Evolutionary conservation across 2,888 invertebrate species (phyloP).

Genomic region (Cosmopolites sordidus): DNA sequence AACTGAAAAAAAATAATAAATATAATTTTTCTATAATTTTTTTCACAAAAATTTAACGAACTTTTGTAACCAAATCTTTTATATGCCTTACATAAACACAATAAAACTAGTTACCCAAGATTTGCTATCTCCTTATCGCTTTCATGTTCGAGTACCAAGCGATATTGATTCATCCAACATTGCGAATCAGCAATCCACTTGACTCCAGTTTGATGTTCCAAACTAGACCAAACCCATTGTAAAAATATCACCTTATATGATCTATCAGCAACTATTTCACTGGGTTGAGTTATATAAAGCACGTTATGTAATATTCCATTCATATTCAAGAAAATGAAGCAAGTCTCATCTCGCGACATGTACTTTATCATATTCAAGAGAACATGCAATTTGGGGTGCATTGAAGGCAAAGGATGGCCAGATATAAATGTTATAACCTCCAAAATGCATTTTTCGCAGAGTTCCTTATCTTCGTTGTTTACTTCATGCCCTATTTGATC

Average conservation of each 20-base stretch:
- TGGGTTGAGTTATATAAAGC: conserved; percentile 3
- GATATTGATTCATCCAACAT: conserved; percentile 18
- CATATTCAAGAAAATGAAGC: neutral
- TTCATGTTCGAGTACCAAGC: conserved; percentile 17
- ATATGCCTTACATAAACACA: no score
- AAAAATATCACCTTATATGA: conserved; percentile 15
- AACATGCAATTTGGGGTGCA: neutral
- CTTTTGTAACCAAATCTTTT: no score
- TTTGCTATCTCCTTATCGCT: conserved; percentile 2
- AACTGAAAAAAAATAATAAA: no score
- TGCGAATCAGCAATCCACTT: conserved; percentile 19
- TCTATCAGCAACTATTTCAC: conserved; percentile 4
- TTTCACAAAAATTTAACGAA: no score
- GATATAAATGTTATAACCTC: conserved; percentile 9
- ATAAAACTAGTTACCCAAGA: conserved; percentile 19
- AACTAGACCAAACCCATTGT: conserved; percentile 18
- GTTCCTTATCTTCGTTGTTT: conserved; percentile 18
- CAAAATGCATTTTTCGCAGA: conserved; percentile 17
- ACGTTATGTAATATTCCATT: neutral
- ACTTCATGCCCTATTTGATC: conserved; percentile 4
- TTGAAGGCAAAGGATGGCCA: conserved; percentile 7
- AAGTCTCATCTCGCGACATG: neutral
- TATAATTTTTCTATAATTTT: no score
- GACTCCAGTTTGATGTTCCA: conserved; percentile 17
- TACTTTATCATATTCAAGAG: neutral